Evolutionary conservation across 2,797 vertebrate genomes (phyloP), one percentile per base, ranked within the genome.

Genomic region (Crocodylus rhombifer): DNA sequence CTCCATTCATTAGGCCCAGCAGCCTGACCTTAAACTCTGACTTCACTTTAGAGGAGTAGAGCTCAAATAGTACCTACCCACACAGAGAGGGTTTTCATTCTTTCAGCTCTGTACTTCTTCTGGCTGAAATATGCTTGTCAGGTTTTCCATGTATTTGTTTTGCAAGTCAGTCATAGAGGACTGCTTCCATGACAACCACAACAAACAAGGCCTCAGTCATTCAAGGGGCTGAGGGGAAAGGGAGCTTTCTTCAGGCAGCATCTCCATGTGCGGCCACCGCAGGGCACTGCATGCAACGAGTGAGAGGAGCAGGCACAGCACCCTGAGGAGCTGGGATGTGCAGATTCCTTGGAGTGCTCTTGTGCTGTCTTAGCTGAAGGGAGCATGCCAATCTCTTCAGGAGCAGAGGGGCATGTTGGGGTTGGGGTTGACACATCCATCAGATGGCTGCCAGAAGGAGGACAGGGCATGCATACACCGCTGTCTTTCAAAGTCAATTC

Each of bases 341-440:
- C 11, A 42, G 25, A 51, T 80, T 75, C 63, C 28, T 36, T 63
- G 65, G 79, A 30, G 58, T n/a, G 6, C 14, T 87, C 36, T 7
- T 77, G 21, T 60, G 20, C 25, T 33, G 51, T 67, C 36, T 74
- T 57, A 60, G 36, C 76, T 63, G 60, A 75, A 80, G 55, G 55
- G 55, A 84, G 80, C 25, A 96, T 96, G 95, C 95, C 94, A 17
- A 96, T 96, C 67, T 96, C 95, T 63, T 96, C 95, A 76, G 94
- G 94, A 28, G 95, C 85, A 73, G 88, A 92, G 87, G 95, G 95
- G 57, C 94, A 92, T 20, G 55, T 91, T 81, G 95, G 92, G 51
- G 58, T 91, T 21, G 94, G 95, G 58, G 94, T 95, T 5, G 67
- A 96, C 82, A 95, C 64, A n/a, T 90, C 95, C 18, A 84, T 94